Evolutionary conservation across 2,888 invertebrate genomes (phyloP), one percentile per base, ranked within the genome.

Genomic region (Camptogramma bilineatum): DNA sequence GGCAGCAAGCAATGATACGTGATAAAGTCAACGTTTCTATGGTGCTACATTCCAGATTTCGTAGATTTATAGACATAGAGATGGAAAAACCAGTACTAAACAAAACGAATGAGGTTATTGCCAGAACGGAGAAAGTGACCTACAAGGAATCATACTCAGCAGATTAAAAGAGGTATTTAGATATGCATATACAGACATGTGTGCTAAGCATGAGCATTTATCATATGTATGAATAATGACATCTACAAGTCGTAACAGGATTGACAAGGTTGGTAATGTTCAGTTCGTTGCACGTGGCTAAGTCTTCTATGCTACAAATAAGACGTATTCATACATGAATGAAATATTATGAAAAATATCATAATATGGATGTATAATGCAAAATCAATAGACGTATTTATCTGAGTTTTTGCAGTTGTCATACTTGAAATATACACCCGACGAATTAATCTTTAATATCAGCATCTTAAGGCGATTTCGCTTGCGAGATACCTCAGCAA

Each of bases 151-250:
- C 44, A 28, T 3, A 7, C 28, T 46, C 24, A 28, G 48, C 18
- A 54, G 53, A 28, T 59, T 54, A 62, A 55, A 50, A 19, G 19
- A 28, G 18, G 19, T 18, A 55, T 55, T 62, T 51, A 51, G 54
- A 44, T 62, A 62, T 17, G 39, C 54, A 10, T 44, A 61, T 16
- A 21, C 10, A 42, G 48, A 39, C 53, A 42, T 54, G 53, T 62
- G 51, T 51, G 51, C 61, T 61, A 42, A 52, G 47, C 61, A 44
- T 16, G 42, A 46, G 48, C 54, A 62, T 62, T 62, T 18, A 47
- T 54, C 42, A 54, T 54, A 31, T n/a, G 19, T 54, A 24, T 62
- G 54, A 28, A 51, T 42, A 51, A 62, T 51, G 34, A 39, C 18
- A 53, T 60, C 19, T 47, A 16, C 28, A 18, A 48, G 52, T 19